These are phyloP conservation scores for Leuciscus waleckii DNA, from an alignment of 2,797 vertebrate genomes.

Conservation along the genomic window DNA sequence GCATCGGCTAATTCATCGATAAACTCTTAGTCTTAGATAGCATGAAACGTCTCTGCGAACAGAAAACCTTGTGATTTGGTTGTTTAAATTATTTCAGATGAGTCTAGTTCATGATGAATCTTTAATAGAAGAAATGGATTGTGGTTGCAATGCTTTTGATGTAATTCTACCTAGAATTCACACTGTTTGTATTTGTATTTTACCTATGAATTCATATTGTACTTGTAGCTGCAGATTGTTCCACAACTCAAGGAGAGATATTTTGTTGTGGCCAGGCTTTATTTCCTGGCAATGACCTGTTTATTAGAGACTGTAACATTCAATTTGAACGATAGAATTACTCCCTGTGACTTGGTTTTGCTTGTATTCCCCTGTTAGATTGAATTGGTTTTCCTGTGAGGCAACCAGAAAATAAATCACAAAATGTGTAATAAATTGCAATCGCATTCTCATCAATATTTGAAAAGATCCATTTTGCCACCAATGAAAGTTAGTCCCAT, in stretches of 20 bases:
- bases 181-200: not conserved
- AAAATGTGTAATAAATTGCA: slow-evolving; percentile 80
- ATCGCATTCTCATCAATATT: slow-evolving; percentile 82
- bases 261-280: slow-evolving; percentile 8
- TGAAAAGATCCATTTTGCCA: slow-evolving; percentile 79
- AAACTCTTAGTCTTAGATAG: not conserved
- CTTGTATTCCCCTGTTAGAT: slow-evolving; percentile 33
- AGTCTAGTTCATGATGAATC: slow-evolving; percentile 61
- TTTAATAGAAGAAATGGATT: slow-evolving; percentile 60
- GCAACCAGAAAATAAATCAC: slow-evolving; percentile 81
- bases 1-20: not conserved
- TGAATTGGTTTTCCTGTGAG: slow-evolving; percentile 73
- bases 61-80: slow-evolving; percentile 1
- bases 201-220: slow-evolving; percentile 9
- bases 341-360: slow-evolving; percentile 31
- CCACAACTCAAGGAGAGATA: slow-evolving; percentile 28
- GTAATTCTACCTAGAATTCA: not conserved
- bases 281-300: slow-evolving; percentile 48
- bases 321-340: slow-evolving; percentile 52
- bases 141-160: slow-evolving; percentile 32
- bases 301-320: slow-evolving; percentile 51
- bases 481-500: slow-evolving; percentile 78
- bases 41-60: not conserved
- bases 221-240: slow-evolving; percentile 43
- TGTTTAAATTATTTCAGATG: slow-evolving; percentile 53